Evolutionary conservation across 2,113 vertebrate species (phyloP), one percentile per base, ranked within the genome.

Genomic region (Damaliscus lunatus): DNA sequence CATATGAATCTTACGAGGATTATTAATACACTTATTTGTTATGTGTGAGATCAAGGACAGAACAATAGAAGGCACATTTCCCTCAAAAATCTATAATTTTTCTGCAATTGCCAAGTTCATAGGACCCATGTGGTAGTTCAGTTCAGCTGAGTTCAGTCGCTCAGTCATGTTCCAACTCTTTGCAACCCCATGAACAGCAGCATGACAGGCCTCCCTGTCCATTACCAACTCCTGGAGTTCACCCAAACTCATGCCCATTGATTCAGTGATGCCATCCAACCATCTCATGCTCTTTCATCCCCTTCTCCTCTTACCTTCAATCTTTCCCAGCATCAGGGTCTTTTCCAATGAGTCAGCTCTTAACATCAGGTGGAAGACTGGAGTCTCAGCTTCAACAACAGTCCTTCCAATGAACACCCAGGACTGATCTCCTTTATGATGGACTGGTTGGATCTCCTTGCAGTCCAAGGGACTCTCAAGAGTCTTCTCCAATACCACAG

Each of bases 101-200:
- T 81, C 25, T 33, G 16, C 43, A 64, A 52, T 53, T 57, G 36
- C 23, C n/a, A 81, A 31, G 4, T 52, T 78, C 3, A 8, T 1
- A 29, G 15, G 7, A 0, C 6, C 36, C 46, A 14, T 59, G 9
- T 1, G 7, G 19, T 21, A 71, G 19, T 21, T 71, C n/a, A 71
- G 19, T 23, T 71, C 17, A 36, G 9, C 10, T 67, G 16, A 67
- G 16, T 67, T 67, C 17, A 67, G 1, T 36, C 0, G 0, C 4
- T 36, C n/a, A 71, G 8, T 36, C 0, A 0, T 36, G 17, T 36
- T 17, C 64, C 1, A 10, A 36, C n/a, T 36, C 17, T 71, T 71
- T 71, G n/a, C 17, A 6, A 21, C 10, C 17, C n/a, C 17, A 71
- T 71, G 64, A 36, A 36, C 64, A 19, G 19, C n/a, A 21, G 9